These are phyloP conservation scores for Neopelma chrysocephalum DNA, from an alignment of 2,797 vertebrate genomes.

Conservation along the genomic window DNA sequence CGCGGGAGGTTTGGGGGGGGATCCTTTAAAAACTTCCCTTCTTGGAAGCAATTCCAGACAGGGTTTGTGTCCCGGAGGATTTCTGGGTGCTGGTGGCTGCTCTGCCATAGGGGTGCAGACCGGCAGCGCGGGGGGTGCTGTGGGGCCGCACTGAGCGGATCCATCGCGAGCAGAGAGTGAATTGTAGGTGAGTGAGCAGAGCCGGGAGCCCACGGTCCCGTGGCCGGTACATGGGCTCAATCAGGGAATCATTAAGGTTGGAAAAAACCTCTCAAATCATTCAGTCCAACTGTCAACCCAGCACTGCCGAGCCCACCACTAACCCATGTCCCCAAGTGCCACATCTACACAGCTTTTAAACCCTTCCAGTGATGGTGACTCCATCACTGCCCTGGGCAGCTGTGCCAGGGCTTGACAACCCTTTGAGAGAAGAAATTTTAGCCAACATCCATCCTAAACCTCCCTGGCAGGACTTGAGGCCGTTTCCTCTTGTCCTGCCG, in stretches of 20 bases:
- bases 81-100: background rate
- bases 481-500: background rate
- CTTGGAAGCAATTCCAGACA: fast-evolving
- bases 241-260: background rate
- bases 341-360: background rate
- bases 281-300: fast-evolving
- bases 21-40: fast-evolving
- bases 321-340: background rate
- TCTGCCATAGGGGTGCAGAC: background rate
- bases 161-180: fast-evolving
- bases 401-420: background rate
- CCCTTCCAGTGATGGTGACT: background rate
- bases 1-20: no score
- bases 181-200: fast-evolving
- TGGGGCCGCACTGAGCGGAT: background rate
- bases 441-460: background rate
- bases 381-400: background rate
- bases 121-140: background rate
- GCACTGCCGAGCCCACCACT: background rate
- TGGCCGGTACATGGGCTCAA: fast-evolving
- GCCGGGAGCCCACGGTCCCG: background rate
- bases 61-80: background rate
- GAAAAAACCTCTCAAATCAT: background rate
- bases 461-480: background rate
- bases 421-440: background rate